Conservation (phyloP, 2,113 vertebrate genomes). For the Pomatorhinus ruficollis region DNA sequence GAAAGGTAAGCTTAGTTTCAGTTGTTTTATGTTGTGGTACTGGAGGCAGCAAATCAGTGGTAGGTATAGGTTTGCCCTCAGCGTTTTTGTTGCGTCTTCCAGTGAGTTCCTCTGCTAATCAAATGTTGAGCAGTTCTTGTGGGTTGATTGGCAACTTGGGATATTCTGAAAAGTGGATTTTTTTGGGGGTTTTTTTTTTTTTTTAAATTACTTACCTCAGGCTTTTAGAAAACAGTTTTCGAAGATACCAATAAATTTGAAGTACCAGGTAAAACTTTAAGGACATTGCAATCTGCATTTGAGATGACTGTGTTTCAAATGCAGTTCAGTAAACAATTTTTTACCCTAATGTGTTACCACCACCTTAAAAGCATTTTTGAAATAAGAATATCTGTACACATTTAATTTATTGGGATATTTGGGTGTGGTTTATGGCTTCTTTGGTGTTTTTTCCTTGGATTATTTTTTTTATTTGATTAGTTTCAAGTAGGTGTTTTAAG, state of each 20-base stretch:
- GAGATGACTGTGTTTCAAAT: not conserved
- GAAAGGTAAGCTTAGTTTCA: slow-evolving; percentile 84
- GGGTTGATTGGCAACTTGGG: not conserved
- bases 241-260: not conserved
- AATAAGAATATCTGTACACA: not conserved
- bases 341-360: not conserved
- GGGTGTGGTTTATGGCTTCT: not conserved
- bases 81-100: not conserved
- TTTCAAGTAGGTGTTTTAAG: not conserved
- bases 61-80: not conserved
- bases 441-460: not conserved
- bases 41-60: not conserved
- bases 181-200: too few species aligned
- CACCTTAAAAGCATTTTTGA: not conserved
- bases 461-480: not conserved
- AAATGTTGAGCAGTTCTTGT: not conserved
- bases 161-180: not conserved
- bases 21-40: not conserved
- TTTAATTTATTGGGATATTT: not conserved
- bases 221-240: not conserved
- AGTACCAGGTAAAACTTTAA: not conserved
- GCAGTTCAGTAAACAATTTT: not conserved
- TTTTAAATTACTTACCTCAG: not conserved
- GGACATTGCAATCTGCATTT: not conserved
- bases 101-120: not conserved